A percentile compares a stretch with the other conserved stretches of the same genome.
These are phyloP conservation scores for Cinara cedri DNA, from an alignment of 2,888 invertebrate species.

Conservation along the genomic window DNA sequence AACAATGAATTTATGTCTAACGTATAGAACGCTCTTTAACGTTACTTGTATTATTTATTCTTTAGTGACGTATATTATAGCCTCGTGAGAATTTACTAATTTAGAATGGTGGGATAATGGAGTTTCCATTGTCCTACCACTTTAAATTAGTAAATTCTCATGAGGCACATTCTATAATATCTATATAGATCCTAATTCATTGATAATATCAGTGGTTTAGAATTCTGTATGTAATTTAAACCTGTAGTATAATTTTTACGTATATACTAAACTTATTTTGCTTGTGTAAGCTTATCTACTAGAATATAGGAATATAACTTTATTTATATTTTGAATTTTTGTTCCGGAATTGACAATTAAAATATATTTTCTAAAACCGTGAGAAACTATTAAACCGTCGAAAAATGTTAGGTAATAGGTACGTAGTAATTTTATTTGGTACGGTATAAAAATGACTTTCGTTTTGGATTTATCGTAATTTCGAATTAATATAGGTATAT, in stretches of 20 bases:
- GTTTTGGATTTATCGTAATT: not conserved
- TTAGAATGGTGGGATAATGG: conserved; percentile 33
- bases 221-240: not conserved
- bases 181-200: not conserved
- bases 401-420: too few species aligned
- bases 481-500: conserved; percentile 2
- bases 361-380: too few species aligned
- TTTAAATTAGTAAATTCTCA: conserved; percentile 34
- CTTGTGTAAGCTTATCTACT: not conserved
- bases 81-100: conserved; percentile 48
- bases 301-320: too few species aligned
- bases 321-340: too few species aligned
- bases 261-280: not conserved
- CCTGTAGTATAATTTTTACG: too few species aligned
- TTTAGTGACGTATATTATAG: conserved; percentile 24
- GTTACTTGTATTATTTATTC: conserved; percentile 37
- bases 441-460: not conserved
- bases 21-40: conserved; percentile 23
- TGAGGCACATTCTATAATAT: conserved; percentile 2
- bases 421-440: not conserved
- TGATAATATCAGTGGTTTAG: conserved; percentile 33
- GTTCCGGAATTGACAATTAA: too few species aligned
- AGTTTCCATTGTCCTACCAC: conserved; percentile 20
- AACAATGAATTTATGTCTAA: conserved; percentile 17
- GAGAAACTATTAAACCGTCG: too few species aligned